phyloP scores from a whole-genome alignment of 1,140 invertebrate species.

The Solenopsis invicta region DNA sequence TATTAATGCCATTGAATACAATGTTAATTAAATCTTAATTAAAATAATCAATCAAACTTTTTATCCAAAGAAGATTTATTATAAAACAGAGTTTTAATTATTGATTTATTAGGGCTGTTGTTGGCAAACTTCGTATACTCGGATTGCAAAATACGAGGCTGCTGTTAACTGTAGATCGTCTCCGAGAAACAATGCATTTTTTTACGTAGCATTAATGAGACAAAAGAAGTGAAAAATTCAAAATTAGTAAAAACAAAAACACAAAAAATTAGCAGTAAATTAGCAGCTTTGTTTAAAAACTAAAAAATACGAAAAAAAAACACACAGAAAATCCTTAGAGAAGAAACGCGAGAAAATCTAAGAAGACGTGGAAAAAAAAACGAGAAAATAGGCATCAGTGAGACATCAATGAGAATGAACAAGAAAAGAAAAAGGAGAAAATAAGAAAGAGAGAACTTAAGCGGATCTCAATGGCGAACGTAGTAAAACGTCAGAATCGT shows the following conservation, averaged over 20 bases:
- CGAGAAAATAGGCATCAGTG: slow-evolving; percentile 4
- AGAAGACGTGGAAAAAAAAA: slow-evolving; percentile 48
- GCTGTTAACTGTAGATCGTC: background rate
- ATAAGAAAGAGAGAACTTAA: slow-evolving; percentile 75
- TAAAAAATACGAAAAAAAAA: too few relatives aligned
- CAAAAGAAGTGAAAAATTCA: background rate
- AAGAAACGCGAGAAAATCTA: background rate
- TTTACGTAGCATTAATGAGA: background rate
- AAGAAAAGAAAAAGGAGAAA: slow-evolving; percentile 42
- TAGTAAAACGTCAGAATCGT: slow-evolving; percentile 51
- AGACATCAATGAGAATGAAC: background rate
- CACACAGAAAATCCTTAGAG: background rate
- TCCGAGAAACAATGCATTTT: background rate
- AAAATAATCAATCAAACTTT: background rate
- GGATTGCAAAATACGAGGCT: background rate
- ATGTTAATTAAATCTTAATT: too few relatives aligned
- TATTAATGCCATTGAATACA: background rate
- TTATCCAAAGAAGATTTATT: background rate
- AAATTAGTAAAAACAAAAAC: background rate
- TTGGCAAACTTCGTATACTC: background rate
- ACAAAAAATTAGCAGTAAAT: background rate
- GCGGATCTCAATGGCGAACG: slow-evolving; percentile 76
- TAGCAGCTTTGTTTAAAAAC: too few relatives aligned
- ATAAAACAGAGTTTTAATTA: background rate
- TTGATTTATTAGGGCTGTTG: background rate